Evolutionary conservation across 1,140 invertebrate genomes (phyloP), one percentile per base, ranked within the genome.

Genomic region (Drosophila repletoides): DNA sequence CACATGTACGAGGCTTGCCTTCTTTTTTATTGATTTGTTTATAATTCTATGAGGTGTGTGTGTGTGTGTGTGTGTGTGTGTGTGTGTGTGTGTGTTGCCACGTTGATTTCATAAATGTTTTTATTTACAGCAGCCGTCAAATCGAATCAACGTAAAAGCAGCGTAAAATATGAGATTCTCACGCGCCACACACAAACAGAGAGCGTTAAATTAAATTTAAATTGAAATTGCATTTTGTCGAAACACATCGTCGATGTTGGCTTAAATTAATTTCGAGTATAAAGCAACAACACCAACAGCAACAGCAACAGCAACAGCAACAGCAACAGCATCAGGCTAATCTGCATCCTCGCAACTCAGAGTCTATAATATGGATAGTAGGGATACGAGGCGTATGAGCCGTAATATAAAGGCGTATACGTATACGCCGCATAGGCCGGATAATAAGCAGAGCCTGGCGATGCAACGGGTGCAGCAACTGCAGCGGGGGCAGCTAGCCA

Each of bases 11-110:
- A 22, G 21, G 17, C 43, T 41, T 55, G 66, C 45, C 24, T 63
- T 56, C 55, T 56, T 61, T 60, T 84, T 86, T 84, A 86, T 84
- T 84, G 80, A 84, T 84, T 86, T 79, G 68, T 68, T 81, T 81
- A 72, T 67, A 52, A 71, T 70, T 69, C 51, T 58, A 77, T 64
- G 43, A 60, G 49, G 34, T 63, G n/a, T 15, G 7, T 26, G 3
- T 31, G 21, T 28, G 29, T 60, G 26, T 49, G 2, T 3, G 34
- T 43, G 6, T 26, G 19, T 26, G 36, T 52, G 19, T 33, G 41
- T 55, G 31, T 48, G 21, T 33, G 63, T 49, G 31, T 56, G 33
- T 48, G 15, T 28, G 38, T 55, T 53, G 43, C 51, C 66, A 52
- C 72, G 58, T 75, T 83, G 79, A 80, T 84, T 84, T 79, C 52